Conservation (phyloP, 2,113 vertebrate genomes). For the Zosterops hypoxanthus region DNA sequence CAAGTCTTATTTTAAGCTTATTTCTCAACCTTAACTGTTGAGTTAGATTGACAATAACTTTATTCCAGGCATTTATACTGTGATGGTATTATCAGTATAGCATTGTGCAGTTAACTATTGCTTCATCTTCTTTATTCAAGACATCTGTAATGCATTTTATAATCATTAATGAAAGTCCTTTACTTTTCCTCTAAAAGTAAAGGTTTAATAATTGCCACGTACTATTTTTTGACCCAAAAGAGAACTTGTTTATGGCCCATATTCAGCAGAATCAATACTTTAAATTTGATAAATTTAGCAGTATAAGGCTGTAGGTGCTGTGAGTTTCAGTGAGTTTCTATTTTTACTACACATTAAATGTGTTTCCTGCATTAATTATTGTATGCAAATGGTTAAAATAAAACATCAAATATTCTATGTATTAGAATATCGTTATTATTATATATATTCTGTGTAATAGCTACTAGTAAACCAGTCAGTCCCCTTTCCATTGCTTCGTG, state of each 20-base stretch:
- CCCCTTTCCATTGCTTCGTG: background rate
- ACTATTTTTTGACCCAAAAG: background rate
- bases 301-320: background rate
- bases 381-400: background rate
- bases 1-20: background rate
- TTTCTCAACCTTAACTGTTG: background rate
- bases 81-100: background rate
- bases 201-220: background rate
- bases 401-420: background rate
- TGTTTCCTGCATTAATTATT: background rate
- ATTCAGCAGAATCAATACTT: background rate
- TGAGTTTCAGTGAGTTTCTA: background rate
- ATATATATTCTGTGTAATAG: background rate
- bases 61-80: background rate
- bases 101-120: background rate
- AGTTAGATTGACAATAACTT: background rate
- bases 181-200: background rate
- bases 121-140: background rate
- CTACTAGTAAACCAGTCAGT: background rate
- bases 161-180: background rate
- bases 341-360: background rate
- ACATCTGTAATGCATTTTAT: background rate
- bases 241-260: background rate
- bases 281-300: background rate
- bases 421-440: background rate